Conservation (phyloP, 2,113 vertebrate genomes). For the Lota lota region DNA sequence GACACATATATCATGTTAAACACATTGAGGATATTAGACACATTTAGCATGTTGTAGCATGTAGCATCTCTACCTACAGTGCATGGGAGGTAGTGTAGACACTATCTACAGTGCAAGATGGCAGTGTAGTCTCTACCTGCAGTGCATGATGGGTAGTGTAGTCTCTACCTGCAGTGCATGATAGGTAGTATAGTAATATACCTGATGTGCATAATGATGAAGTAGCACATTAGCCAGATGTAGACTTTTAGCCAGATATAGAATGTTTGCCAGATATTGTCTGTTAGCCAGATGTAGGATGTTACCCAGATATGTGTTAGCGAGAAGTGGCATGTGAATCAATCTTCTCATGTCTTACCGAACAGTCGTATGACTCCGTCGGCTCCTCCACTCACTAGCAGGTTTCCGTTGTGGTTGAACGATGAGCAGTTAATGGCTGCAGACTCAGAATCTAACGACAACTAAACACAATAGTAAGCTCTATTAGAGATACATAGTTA, state of each 20-base stretch:
- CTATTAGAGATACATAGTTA: slow-evolving; percentile 22
- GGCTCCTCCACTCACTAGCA: slow-evolving; percentile 92
- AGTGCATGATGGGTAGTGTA: slow-evolving; percentile 51
- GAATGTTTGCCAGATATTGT: no score
- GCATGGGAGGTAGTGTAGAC: no score
- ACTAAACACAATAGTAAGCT: slow-evolving; percentile 55
- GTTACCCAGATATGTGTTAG: no score
- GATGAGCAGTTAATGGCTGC: slow-evolving; percentile 94
- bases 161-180: slow-evolving; percentile 60
- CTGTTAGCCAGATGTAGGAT: no score
- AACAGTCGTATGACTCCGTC: slow-evolving; percentile 92
- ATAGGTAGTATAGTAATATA: slow-evolving; percentile 17
- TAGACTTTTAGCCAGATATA: no score
- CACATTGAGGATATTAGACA: background rate
- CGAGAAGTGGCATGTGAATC: no score
- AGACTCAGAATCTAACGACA: slow-evolving; percentile 89
- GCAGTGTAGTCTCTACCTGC: slow-evolving; percentile 36
- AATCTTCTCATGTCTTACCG: slow-evolving; percentile 65
- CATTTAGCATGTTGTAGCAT: no score
- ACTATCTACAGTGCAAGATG: no score
- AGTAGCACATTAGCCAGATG: no score
- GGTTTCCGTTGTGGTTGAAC: slow-evolving; percentile 97
- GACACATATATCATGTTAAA: background rate
- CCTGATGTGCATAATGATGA: no score
- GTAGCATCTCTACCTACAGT: no score